Evolutionary conservation across 1,140 invertebrate genomes (phyloP), one percentile per base, ranked within the genome.

Genomic region (Phymorhynchus buccinoides): DNA sequence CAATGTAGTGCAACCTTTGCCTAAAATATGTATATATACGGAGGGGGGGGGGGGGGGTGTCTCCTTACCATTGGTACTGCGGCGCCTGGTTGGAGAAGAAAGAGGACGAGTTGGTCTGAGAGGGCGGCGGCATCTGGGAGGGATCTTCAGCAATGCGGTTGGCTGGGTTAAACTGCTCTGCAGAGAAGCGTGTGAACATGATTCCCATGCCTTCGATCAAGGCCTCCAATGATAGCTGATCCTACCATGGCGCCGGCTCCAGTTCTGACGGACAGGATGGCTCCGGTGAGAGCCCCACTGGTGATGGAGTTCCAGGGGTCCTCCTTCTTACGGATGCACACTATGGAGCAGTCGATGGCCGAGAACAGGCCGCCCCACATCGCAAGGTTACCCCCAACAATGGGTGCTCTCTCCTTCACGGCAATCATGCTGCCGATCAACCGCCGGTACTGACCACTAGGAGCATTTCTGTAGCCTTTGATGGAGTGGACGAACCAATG

Each of bases 301-400:
- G 97, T 97, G 62, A 99, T 99, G 0, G 98, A 99, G 88, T 95
- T 99, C 97, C 97, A 99, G 0, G 98, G 98, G 94, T 99, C 98
- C 95, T 99, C 99, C 92, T 99, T 99, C 93, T 98, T 97, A 83
- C 98, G 94, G 83, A 99, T 94, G 91, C 98, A 97, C 27, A 99
- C 97, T 86, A 99, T 93, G 71, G 97, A 96, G 93, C 99, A 99
- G 92, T 99, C 99, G 86, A 99, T 98, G 56, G 97, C 97, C 62
- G 98, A 99, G 92, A 99, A 99, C 94, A 99, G 96, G 27, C 98
- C 97, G 89, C 94, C 94, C 94, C 94, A 95, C 27, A 94, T 93
- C 68, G 94, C 94, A 93, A 95, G 94, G 84, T 97, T 94, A 42
- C 94, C 94, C n/a, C n/a, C n/a, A n/a, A n/a, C n/a, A n/a, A n/a